Conservation (phyloP, 2,113 vertebrate species). For the Oenanthe oenanthe region DNA sequence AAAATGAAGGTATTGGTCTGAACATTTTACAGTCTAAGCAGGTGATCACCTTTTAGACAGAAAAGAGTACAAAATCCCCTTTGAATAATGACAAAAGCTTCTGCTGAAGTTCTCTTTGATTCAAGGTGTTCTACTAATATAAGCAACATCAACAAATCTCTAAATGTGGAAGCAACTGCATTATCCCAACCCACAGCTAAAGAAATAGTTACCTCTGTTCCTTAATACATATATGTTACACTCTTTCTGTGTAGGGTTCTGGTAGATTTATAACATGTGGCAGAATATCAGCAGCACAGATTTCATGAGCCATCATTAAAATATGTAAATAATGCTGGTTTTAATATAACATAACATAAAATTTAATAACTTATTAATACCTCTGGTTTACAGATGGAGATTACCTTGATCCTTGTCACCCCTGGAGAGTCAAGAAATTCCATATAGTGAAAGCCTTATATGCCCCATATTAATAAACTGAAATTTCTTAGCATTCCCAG, state of each 20-base stretch:
- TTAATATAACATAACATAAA: conserved; percentile 21
- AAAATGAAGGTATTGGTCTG: neutral
- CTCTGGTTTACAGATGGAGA: conserved; percentile 10
- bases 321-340: neutral
- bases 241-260: neutral
- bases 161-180: neutral
- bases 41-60: neutral
- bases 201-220: neutral
- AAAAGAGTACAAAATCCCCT: neutral
- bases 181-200: neutral
- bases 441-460: neutral
- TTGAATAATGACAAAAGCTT: neutral
- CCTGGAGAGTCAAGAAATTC: conserved; percentile 22
- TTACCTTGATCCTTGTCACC: conserved; percentile 19
- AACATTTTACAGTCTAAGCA: neutral
- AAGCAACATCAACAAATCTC: neutral
- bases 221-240: neutral
- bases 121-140: neutral
- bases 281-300: neutral
- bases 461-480: conserved; percentile 41
- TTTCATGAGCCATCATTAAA: conserved; percentile 5
- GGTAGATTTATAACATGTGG: neutral
- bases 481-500: conserved; percentile 14
- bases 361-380: conserved; percentile 62
- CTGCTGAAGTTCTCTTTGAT: neutral